Conservation (phyloP, 2,113 vertebrate species). For the Clarias macrocephalus region DNA sequence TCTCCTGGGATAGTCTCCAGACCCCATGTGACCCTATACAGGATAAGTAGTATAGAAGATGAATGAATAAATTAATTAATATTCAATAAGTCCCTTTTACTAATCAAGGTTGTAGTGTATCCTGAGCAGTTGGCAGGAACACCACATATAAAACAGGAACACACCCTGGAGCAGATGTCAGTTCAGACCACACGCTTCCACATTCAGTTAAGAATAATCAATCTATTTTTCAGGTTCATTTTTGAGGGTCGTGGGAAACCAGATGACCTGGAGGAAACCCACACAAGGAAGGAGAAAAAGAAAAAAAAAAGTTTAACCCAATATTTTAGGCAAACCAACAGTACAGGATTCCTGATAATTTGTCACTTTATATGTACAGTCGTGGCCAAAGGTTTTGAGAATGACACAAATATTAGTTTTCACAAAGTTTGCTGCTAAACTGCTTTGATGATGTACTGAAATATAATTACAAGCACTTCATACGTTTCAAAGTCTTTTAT, state of each 20-base stretch:
- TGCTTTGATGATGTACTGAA: too few relatives aligned
- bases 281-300: not conserved
- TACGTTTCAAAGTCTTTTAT: too few relatives aligned
- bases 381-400: too few relatives aligned
- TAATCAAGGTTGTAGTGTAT: not conserved
- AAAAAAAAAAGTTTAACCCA: not conserved
- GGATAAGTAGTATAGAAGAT: too few relatives aligned
- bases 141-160: not conserved
- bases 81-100: not conserved
- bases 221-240: not conserved
- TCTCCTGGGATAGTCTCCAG: too few relatives aligned
- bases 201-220: not conserved
- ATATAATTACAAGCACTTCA: too few relatives aligned
- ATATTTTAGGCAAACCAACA: not conserved
- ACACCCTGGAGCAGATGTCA: not conserved
- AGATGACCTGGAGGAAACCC: not conserved
- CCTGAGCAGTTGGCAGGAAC: not conserved
- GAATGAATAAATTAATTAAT: not conserved
- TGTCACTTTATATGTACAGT: too few relatives aligned
- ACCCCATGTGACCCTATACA: too few relatives aligned
- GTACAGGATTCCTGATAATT: not conserved
- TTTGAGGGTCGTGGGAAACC: not conserved
- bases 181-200: not conserved
- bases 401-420: too few relatives aligned
- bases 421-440: too few relatives aligned